Conservation (phyloP, 2,113 vertebrate genomes). For the Fulica atra region DNA sequence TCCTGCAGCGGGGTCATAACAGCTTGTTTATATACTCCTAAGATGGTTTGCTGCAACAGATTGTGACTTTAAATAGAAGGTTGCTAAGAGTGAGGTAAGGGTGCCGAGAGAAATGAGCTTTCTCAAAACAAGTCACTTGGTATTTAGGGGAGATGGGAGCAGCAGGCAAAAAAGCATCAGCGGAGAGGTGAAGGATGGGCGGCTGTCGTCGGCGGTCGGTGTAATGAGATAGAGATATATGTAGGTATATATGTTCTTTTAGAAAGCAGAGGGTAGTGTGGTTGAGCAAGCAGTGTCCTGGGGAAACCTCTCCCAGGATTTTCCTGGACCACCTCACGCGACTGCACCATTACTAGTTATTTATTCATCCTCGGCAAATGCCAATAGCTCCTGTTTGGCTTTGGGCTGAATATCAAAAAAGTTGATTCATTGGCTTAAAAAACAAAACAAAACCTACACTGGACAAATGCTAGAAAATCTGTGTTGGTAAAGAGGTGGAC, state of each 20-base stretch:
- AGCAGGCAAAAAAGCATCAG: conserved; percentile 42
- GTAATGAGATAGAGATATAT: neutral
- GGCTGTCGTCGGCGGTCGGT: neutral
- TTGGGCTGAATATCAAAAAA: conserved; percentile 56
- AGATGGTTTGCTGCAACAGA: conserved; percentile 26
- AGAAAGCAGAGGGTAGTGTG: neutral
- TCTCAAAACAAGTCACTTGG: conserved; percentile 41
- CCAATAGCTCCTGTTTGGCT: conserved; percentile 52
- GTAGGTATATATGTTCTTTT: neutral
- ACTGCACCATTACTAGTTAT: neutral
- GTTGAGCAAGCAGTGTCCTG: neutral
- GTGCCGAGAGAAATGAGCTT: conserved; percentile 15
- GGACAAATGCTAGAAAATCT: conserved; percentile 55
- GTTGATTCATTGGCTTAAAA: conserved; percentile 57
- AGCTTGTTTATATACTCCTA: neutral
- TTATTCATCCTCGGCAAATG: conserved; percentile 53
- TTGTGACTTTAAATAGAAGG: conserved; percentile 54
- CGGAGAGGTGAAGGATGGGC: neutral
- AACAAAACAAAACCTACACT: conserved; percentile 61
- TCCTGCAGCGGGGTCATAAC: conserved; percentile 11
- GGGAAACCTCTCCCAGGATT: conserved; percentile 36
- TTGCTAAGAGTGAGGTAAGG: conserved; percentile 46
- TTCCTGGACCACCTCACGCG: conserved; percentile 34
- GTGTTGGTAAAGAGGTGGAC: conserved; percentile 57
- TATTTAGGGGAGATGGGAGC: conserved; percentile 42